These are phyloP conservation scores for Amphiprion percula DNA, from an alignment of 2,113 vertebrate genomes.

Conservation along the genomic window DNA sequence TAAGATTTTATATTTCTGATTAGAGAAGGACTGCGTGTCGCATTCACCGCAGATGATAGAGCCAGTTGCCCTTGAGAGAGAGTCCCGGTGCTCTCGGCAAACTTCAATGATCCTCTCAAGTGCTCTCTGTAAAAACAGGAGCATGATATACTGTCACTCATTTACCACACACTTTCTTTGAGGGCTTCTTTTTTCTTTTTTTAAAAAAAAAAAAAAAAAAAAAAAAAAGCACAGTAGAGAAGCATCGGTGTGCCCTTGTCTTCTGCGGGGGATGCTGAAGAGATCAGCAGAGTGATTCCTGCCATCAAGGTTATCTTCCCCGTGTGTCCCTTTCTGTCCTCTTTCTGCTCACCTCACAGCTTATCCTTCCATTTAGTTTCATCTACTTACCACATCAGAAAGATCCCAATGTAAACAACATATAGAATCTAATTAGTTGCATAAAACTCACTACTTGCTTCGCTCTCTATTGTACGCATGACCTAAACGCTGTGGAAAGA, in stretches of 20 bases:
- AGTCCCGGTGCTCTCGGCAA: constrained; percentile 48
- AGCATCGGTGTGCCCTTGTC: constrained; percentile 43
- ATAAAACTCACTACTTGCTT: constrained; percentile 21
- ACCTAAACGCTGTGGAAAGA: constrained; percentile 12
- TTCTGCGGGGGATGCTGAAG: constrained; percentile 32
- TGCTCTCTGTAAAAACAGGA: constrained; percentile 57
- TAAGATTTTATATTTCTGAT: constrained; percentile 66
- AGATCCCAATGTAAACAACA: constrained; percentile 37
- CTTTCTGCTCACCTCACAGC: constrained; percentile 35
- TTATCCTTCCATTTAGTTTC: constrained; percentile 43
- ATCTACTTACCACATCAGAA: constrained; percentile 47
- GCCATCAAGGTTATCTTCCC: constrained; percentile 65
- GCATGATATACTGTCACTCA: constrained; percentile 63
- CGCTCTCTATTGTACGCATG: not conserved
- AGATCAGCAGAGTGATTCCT: constrained; percentile 62
- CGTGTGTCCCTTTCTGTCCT: constrained; percentile 45
- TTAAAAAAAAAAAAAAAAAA: not conserved
- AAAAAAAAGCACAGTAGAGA: not conserved
- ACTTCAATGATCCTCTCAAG: constrained; percentile 68
- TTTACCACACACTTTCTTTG: constrained; percentile 45
- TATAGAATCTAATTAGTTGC: constrained; percentile 23
- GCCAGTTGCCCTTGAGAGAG: constrained; percentile 61
- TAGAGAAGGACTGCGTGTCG: constrained; percentile 34
- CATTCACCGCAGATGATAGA: constrained; percentile 43
- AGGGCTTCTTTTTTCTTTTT: constrained; percentile 25